Evolutionary conservation across 2,113 vertebrate genomes (phyloP).

Genomic region (Pseudorasbora parva): DNA sequence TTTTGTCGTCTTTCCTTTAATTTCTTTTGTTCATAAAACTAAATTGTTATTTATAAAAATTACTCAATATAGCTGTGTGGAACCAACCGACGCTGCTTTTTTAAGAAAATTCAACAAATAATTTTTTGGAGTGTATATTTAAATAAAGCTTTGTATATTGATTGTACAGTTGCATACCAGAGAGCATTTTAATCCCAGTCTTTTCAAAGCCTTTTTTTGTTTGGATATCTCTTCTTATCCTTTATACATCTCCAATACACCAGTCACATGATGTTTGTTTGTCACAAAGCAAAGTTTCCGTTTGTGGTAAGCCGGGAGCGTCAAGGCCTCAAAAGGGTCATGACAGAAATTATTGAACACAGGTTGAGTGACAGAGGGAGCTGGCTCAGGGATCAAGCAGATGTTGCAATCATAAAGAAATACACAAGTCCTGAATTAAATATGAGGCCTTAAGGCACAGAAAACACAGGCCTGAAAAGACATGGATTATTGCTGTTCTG

Average conservation of each 20-base stretch:
- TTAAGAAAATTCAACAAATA: too few species aligned
- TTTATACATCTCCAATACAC: not conserved
- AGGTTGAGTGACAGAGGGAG: slow-evolving; percentile 73
- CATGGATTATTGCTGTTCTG: slow-evolving; percentile 37
- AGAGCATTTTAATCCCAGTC: not conserved
- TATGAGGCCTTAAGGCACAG: slow-evolving; percentile 67
- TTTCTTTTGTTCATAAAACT: too few species aligned
- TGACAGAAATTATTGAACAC: slow-evolving; percentile 76
- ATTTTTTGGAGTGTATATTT: too few species aligned
- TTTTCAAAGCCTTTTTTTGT: not conserved
- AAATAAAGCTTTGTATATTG: not conserved
- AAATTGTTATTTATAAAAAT: too few species aligned
- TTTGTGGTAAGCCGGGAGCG: slow-evolving; percentile 66
- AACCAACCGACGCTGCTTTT: too few species aligned
- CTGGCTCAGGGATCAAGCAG: slow-evolving; percentile 76
- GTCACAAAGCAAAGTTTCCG: slow-evolving; percentile 64
- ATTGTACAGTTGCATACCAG: not conserved
- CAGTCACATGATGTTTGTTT: slow-evolving; percentile 59
- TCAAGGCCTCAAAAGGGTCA: slow-evolving; percentile 71
- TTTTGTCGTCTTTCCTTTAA: too few species aligned
- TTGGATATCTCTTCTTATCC: not conserved
- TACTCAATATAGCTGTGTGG: too few species aligned
- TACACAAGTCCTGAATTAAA: slow-evolving; percentile 76
- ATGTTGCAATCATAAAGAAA: slow-evolving; percentile 81
- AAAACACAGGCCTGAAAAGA: slow-evolving; percentile 47